phyloP scores from a whole-genome alignment of 2,797 vertebrate species.

The Cottoperca gobio region DNA sequence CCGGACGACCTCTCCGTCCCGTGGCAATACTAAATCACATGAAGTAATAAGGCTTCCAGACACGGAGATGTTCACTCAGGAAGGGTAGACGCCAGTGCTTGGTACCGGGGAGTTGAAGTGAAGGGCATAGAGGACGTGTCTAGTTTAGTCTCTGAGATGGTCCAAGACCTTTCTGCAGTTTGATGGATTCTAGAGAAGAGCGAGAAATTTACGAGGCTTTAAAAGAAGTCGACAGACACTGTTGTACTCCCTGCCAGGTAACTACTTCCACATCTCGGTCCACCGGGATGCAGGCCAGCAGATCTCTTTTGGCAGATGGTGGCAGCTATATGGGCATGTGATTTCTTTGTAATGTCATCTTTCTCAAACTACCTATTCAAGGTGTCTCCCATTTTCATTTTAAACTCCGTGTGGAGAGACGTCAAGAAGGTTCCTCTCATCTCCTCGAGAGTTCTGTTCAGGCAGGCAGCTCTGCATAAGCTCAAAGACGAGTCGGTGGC shows the following conservation, averaged over 20 bases:
- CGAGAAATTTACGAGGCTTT: slow-evolving; percentile 11
- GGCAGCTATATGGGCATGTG: slow-evolving; percentile 27
- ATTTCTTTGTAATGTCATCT: slow-evolving; percentile 39
- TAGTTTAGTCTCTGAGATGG: not conserved
- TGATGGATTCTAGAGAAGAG: not conserved
- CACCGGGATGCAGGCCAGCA: slow-evolving; percentile 23
- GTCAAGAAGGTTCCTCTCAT: slow-evolving; percentile 13
- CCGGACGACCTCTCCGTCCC: not conserved
- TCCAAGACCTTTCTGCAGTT: not conserved
- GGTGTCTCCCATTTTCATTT: slow-evolving; percentile 36
- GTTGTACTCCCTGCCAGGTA: slow-evolving; percentile 21
- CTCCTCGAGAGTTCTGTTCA: not conserved
- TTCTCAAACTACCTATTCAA: slow-evolving; percentile 26
- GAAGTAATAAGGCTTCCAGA: slow-evolving; percentile 8
- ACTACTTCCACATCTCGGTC: slow-evolving; percentile 17
- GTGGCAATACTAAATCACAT: slow-evolving; percentile 3
- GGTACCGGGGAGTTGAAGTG: not conserved
- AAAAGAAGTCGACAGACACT: slow-evolving; percentile 8
- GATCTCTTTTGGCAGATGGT: slow-evolving; percentile 17
- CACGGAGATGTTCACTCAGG: not conserved
- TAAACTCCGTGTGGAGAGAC: slow-evolving; percentile 1
- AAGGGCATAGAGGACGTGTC: not conserved
- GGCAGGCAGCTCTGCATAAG: slow-evolving; percentile 7
- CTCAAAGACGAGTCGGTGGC: slow-evolving; percentile 18
- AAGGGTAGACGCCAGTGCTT: not conserved